Evolutionary conservation across 23 tunicate genomes (phyloP), one percentile per base, ranked within the genome.

Genomic region (Aplidium turbinatum): DNA sequence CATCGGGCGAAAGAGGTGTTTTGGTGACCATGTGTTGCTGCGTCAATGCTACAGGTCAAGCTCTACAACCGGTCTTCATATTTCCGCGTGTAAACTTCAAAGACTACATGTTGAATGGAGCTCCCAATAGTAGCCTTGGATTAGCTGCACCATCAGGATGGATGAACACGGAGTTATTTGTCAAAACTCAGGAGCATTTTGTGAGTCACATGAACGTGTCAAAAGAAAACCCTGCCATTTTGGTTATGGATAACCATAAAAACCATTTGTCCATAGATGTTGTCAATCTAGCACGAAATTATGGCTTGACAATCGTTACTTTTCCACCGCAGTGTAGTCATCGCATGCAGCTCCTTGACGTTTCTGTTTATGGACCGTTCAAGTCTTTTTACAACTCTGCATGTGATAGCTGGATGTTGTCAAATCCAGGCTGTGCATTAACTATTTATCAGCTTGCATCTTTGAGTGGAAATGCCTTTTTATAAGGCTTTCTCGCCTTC

Each of bases 261-360:
- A 75, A 75, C 34, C 80, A 75, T 32, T 52, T 75, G 51, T 75
- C 76, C 4, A 23, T 64, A 32, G 71, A 28, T n/a, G 29, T 32
- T 13, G 35, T 77, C 29, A 58, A 77, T 3, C 19, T 69, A 35
- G 76, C 82, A 11, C 50, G 57, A 4, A 38, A 66, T 33, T 33
- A 77, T 69, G 82, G 58, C 2, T 28, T 77, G 18, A 26, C 38
- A 4, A 64, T 77, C 63, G 75, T 77, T n/a, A 77, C 78, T 2
- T 77, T 77, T 77, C 82, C 82, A 25, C 82, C 78, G 20, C 80
- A 75, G 18, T 75, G 80, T 31, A 75, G 80, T 47, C 80, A 75
- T 32, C 66, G 50, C 20, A 25, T 77, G 19, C 78, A 77, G 38
- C 82, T n/a, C 82, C 16, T 60, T 9, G 68, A 60, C 36, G 68